Evolutionary conservation across 2,888 invertebrate species (phyloP), one percentile per base, ranked within the genome.

Genomic region (Cetonia aurata): DNA sequence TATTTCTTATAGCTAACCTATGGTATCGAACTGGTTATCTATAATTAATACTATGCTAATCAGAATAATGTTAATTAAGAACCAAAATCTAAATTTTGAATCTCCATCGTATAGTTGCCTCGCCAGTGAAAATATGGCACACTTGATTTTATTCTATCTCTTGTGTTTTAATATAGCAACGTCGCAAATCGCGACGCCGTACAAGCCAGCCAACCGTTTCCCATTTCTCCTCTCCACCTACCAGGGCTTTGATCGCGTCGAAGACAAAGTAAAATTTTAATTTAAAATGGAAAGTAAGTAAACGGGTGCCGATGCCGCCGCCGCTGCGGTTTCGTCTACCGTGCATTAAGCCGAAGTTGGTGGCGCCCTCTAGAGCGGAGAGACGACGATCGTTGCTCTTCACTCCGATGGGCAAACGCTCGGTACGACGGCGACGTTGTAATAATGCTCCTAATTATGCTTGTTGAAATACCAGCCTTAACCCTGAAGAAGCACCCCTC

Each of bases 221-320:
- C 31, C 17, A 10, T 74, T 73, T 72, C 69, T 67, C 44, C 67
- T 48, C 70, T 71, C 71, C 67, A 67, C 68, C 68, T 65, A 46
- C 59, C 15, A 6, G 19, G 13, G 60, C 82, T 81, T 81, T 81
- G 81, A 81, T 80, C 79, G 79, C 77, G 76, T 77, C 80, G 79
- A 79, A 81, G 79, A 80, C 81, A 81, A 82, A 81, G 82, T 80
- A 79, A 80, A 81, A 81, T 82, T 82, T 81, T 80, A 81, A 82
- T 82, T 82, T 81, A 80, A 81, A 81, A 81, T 81, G 76, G 78
- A 79, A 78, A 78, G 78, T 79, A 79, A 79, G 76, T 74, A 78
- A 74, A 75, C 74, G 75, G 77, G 77, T 78, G 78, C 76, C 79
- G 79, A 79, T 79, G 79, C 79, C 78, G 37, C 33, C 6, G 33